These are phyloP conservation scores for Rhopilema esculentum DNA, from an alignment of 30 jellyfish, hydroid and myxozoan genomes.

Conservation along the genomic window DNA sequence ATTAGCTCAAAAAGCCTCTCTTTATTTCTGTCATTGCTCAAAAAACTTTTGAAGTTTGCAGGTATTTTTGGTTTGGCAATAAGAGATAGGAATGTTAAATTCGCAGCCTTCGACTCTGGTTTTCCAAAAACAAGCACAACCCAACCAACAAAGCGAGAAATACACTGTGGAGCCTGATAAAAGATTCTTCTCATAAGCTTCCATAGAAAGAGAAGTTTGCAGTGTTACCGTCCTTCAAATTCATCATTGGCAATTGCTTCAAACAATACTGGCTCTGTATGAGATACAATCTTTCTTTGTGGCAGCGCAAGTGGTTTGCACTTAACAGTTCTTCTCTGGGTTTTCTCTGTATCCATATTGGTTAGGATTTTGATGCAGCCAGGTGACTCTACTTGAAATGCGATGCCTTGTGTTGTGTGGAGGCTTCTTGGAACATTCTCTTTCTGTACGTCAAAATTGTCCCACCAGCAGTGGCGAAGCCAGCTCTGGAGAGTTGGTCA, in stretches of 20 bases:
- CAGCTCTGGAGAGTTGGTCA: too few species aligned
- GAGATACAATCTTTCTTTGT: not conserved
- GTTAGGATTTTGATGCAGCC: not conserved
- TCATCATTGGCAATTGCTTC: not conserved
- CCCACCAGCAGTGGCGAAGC: constrained; percentile 49
- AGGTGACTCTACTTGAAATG: constrained; percentile 59
- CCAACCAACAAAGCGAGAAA: constrained; percentile 61
- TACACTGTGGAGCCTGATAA: not conserved
- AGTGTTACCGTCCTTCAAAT: not conserved
- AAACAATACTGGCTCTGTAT: not conserved
- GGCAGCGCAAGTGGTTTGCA: not conserved
- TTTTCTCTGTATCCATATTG: not conserved
- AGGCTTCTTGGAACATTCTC: constrained; percentile 22
- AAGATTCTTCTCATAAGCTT: constrained; percentile 1
- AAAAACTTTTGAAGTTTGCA: constrained; percentile 29
- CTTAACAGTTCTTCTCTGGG: constrained; percentile 3
- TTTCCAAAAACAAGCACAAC: not conserved
- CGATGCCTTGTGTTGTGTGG: constrained; percentile 66
- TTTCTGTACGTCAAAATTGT: constrained; percentile 49
- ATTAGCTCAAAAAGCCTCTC: constrained; percentile 15
- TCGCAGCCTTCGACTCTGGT: constrained; percentile 2
- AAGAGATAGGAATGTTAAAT: constrained; percentile 47
- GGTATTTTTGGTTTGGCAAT: constrained; percentile 40
- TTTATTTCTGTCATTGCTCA: not conserved
- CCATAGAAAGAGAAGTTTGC: constrained; percentile 33